Evolutionary conservation across 2,888 invertebrate species (phyloP), one percentile per base, ranked within the genome.

Genomic region (Lasioglossum marginatum): DNA sequence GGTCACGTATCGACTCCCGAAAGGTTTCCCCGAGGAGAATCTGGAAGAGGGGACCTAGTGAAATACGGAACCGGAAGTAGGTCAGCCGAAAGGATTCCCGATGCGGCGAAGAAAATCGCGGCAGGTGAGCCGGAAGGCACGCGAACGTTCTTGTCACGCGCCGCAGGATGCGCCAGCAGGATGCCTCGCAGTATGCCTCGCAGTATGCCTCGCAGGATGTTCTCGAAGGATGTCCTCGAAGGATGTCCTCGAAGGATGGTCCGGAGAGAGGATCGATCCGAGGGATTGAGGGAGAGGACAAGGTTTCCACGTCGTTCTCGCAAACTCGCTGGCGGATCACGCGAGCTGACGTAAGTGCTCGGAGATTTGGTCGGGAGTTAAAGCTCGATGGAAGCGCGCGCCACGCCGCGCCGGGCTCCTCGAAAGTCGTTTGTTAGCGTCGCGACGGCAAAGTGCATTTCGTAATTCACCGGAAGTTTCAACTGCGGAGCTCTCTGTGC

Each of bases 401-500:
- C 23, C 52, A 3, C 8, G 8, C 19, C 52, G 23, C 23, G 52
- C 16, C 40, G 66, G 23, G 72, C 57, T 27, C 60, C 72, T 76
- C 68, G 37, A 40, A 60, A 70, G 85, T 73, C 85, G 85, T 85
- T 85, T 83, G 83, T 85, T 76, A 74, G 72, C 76, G 48, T 57
- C 68, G 40, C 66, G 48, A 60, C 68, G 66, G 83, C 27, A 63
- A 85, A 85, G 85, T 85, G 83, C 85, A 83, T 85, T 85, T 79
- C 79, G 83, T 79, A 79, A 83, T 85, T 83, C 57, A 43, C 79
- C 85, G 79, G 73, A 60, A 83, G 83, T 85, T 83, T 73, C 78
- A 70, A 27, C 60, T 27, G 5, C 27, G 2, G 16, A 0, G 60
- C 60, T 60, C 60, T 60, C 27, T 60, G 60, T 6, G 14, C 60